Evolutionary conservation across 2,113 vertebrate genomes (phyloP).

Genomic region (Mandrillus leucophaeus): DNA sequence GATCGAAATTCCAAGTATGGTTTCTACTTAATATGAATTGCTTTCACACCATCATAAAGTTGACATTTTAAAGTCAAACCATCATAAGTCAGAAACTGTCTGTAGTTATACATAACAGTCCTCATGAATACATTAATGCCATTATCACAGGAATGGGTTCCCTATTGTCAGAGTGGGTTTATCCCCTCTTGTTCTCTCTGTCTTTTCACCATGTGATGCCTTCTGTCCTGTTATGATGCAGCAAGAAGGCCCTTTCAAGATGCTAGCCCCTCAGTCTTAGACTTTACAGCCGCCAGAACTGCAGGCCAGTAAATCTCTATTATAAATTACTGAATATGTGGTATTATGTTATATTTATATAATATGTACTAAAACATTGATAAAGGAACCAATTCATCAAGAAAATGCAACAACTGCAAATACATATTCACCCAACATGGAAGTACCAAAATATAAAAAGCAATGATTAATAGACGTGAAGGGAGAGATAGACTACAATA

Average conservation of each 20-base stretch:
- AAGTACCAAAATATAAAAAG: not conserved
- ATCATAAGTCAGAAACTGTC: not conserved
- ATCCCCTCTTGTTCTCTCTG: not conserved
- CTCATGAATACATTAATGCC: not conserved
- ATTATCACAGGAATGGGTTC: not conserved
- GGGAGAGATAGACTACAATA: not conserved
- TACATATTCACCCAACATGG: not conserved
- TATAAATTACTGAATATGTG: not conserved
- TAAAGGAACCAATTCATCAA: not conserved
- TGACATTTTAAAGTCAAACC: not conserved
- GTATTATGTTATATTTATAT: not conserved
- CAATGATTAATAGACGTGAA: not conserved
- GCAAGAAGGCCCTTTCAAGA: not conserved
- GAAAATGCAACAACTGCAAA: not conserved
- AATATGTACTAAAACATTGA: not conserved
- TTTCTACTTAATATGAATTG: not conserved
- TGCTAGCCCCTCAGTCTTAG: not conserved
- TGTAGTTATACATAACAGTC: not conserved
- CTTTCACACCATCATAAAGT: not conserved
- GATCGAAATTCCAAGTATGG: not conserved
- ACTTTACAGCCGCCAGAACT: not conserved
- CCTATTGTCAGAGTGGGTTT: not conserved
- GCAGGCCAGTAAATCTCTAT: not conserved
- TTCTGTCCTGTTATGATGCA: not conserved
- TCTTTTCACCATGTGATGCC: not conserved